Evolutionary conservation across 2,113 vertebrate genomes (phyloP), one percentile per base, ranked within the genome.

Genomic region (Pampusana beccarii): DNA sequence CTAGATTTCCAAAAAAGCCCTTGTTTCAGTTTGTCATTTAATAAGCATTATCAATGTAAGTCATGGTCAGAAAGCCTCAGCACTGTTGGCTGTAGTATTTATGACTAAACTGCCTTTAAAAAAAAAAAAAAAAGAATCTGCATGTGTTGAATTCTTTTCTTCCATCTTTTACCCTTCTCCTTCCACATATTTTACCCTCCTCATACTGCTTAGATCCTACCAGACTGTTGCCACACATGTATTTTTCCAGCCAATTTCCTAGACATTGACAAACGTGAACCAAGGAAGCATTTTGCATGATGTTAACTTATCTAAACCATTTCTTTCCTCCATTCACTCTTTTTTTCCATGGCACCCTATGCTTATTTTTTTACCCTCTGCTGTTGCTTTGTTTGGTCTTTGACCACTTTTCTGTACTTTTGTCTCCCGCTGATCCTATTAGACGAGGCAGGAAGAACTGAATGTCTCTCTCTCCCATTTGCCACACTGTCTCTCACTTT

Each of bases 181-280:
- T 86, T 71, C 70, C 33, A 53, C 8, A 16, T 72, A 79, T 95
- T 90, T 92, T 58, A 40, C 65, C 69, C 70, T 67, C 66, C 40
- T 67, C 33, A 54, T 12, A 24, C 33, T 26, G 8, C 56, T 82
- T 24, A 58, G 34, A 74, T 54, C 82, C 28, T 33, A 38, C 67
- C 6, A 2, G 44, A 38, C 64, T 61, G 23, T 46, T 88, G 53
- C 56, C 2, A 0, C 42, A 57, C 24, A 4, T n/a, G 24, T 57
- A 11, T 72, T 95, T 94, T 89, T 57, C 80, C 91, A 75, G 81
- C 56, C 46, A 11, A 46, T 87, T 94, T 96, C 83, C 65, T 21
- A 44, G 36, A 65, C 79, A 40, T n/a, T 44, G 54, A 78, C 57
- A 86, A 86, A 91, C 33, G 58, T 29, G 67, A 96, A 92, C 19